phyloP scores from a whole-genome alignment of 2,113 vertebrate species.

The Platichthys stellatus region DNA sequence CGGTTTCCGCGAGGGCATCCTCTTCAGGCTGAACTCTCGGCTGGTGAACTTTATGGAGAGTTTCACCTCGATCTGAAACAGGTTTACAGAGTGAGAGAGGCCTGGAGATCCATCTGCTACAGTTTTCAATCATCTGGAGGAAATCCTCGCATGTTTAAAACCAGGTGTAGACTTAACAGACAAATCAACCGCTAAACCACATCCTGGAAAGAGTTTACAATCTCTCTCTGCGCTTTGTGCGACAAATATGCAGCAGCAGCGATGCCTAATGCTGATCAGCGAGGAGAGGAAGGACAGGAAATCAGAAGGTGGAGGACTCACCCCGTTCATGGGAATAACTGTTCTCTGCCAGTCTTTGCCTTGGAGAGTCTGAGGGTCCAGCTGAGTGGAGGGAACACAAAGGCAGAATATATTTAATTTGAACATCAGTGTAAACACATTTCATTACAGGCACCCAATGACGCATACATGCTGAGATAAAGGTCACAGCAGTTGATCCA shows the following conservation, averaged over 20 bases:
- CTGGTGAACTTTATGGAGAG: slow-evolving; percentile 97
- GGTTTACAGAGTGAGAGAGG: slow-evolving; percentile 13
- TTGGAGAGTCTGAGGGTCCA: slow-evolving; percentile 91
- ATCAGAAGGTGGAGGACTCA: slow-evolving; percentile 73
- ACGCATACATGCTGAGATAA: not conserved
- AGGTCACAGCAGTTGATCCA: not conserved
- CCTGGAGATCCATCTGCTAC: slow-evolving; percentile 15
- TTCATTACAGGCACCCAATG: not conserved
- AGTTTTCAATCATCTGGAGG: not conserved
- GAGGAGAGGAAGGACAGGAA: not conserved
- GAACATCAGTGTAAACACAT: not conserved
- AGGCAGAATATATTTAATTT: slow-evolving; percentile 2
- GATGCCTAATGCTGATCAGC: not conserved
- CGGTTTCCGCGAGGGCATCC: slow-evolving; percentile 92
- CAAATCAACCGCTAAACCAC: slow-evolving; percentile 4
- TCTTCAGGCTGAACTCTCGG: slow-evolving; percentile 96
- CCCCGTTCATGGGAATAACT: slow-evolving; percentile 95
- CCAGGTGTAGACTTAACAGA: slow-evolving; percentile 23
- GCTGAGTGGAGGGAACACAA: slow-evolving; percentile 75
- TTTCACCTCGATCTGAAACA: slow-evolving; percentile 92
- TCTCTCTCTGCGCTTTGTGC: not conserved
- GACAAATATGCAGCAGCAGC: not conserved
- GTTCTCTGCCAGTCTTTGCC: slow-evolving; percentile 98
- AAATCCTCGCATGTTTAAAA: slow-evolving; percentile 34
- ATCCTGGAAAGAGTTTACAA: not conserved